Base-by-base conservation (phyloP, 2,113 vertebrate species). In the Notarius quadriscutis region DNA sequence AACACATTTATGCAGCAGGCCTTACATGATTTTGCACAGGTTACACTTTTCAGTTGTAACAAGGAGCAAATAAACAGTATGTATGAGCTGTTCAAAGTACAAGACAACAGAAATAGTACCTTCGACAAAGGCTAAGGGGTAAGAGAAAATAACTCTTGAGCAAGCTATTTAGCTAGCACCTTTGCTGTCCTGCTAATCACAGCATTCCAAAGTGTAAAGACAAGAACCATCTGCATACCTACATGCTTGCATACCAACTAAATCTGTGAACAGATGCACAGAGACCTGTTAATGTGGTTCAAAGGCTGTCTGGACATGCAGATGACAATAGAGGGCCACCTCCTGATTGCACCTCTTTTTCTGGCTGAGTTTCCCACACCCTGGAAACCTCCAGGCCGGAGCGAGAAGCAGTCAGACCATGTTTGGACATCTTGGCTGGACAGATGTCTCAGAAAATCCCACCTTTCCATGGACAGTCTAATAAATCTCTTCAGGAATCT, bases 401-500 rank as follows among this genome's bases (percentile, higher is more conserved):
- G 67, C 2, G 41, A 27, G 34, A 86, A 77, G 81, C 18, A 14
- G 89, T 71, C 81, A 86, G 60, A 62, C 2, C 30, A 74, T n/a
- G 86, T 79, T 88, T 81, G 67, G 74, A 87, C 74, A 63, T 72
- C 83, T 55, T n/a, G 79, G 58, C 78, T 86, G 25, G 75, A 57
- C 25, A 79, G 75, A 79, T 50, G 74, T 86, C 34, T 62, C 55
- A 67, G 50, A n/a, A 58, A 86, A 83, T 55, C 18, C 25, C 51
- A 74, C 71, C 6, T 71, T 22, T 50, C 72, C 80, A 9, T 69
- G 17, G 57, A 25, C 25, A 69, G n/a, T 55, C 34, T 65, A 58
- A 60, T 88, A 79, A 89, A 91, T 65, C 81, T 63, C 41, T 41
- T 86, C 84, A 90, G 91, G 89, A 93, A 91, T 91, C 87, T 84